Base-by-base conservation (phyloP, 2,113 vertebrate genomes). In the Tetraodon nigroviridis region DNA sequence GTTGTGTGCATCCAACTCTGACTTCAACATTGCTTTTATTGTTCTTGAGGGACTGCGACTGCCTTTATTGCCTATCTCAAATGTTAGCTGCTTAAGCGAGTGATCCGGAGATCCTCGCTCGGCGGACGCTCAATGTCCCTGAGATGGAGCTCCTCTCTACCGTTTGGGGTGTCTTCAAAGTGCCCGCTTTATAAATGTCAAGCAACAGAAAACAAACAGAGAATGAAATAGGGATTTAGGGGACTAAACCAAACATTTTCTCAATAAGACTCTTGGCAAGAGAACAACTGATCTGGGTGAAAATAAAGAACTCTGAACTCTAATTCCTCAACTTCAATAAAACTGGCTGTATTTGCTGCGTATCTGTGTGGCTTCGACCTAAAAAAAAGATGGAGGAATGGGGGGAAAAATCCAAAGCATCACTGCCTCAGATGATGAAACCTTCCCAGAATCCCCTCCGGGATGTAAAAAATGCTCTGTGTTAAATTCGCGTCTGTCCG, bases 1-100 rank as follows among this genome's bases (percentile, higher is more conserved):
- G 70, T 73, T 78, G 76, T 60, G 79, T 56, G 72, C 70, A 73
- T 76, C 82, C 80, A 84, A 59, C 84, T 75, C 64, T 75, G 78
- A 82, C 82, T 80, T 69, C 57, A 80, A 73, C 79, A 59, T 74
- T 55, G 67, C 32, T 59, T 83, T 86, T 80, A 86, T 81, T 80
- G 82, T 80, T 73, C 78, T 71, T 44, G 63, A 64, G 84, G 80
- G 80, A 86, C 74, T 6, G 22, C 51, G 64, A 65, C 71, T 68
- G 65, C 79, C 61, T 78, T 81, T 81, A 79, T 72, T 77, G 73
- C 64, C 74, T 22, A 66, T 75, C 83, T 81, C 78, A 83, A 84
- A 80, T 83, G 82, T 83, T 78, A 69, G 76, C 75, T 69, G 65
- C 79, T 78, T 74, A 83, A 81, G 80, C 76, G 82, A 80, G 74